phyloP scores from a whole-genome alignment of 2,888 invertebrate genomes.

The Drosophila aldrichi region DNA sequence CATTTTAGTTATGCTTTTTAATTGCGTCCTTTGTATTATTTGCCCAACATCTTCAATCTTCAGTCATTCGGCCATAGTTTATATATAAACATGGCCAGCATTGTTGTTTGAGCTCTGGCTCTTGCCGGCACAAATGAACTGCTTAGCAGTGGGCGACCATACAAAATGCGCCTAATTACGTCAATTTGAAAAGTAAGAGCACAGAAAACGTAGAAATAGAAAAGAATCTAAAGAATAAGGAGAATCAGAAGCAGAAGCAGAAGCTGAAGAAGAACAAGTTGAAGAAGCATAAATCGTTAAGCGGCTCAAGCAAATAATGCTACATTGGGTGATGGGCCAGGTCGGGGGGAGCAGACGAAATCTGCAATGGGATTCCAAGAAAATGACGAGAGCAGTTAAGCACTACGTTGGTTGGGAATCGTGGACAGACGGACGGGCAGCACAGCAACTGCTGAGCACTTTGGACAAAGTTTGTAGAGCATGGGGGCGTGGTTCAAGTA shows the following conservation, averaged over 20 bases:
- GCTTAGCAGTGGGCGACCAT: constrained; percentile 40
- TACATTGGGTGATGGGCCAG: constrained; percentile 24
- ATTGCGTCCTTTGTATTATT: constrained; percentile 4
- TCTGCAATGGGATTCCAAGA: constrained; percentile 52
- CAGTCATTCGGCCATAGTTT: neutral
- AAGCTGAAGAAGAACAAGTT: constrained; percentile 11
- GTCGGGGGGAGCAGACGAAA: neutral
- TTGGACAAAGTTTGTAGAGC: constrained; percentile 33
- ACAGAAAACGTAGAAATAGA: constrained; percentile 7
- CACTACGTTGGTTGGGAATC: constrained; percentile 11
- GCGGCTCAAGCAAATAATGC: constrained; percentile 50
- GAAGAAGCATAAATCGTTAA: constrained; percentile 37
- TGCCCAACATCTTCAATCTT: neutral
- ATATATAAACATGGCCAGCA: neutral
- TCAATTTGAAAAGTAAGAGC: constrained; percentile 56
- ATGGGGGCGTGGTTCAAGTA: constrained; percentile 42
- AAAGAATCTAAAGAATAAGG: constrained; percentile 19
- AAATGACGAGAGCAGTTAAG: constrained; percentile 35
- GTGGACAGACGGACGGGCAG: constrained; percentile 3
- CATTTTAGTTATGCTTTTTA: neutral
- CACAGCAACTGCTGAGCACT: constrained; percentile 26
- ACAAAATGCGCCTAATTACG: constrained; percentile 71
- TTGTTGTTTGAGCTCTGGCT: constrained; percentile 8
- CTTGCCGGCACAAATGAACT: constrained; percentile 33
- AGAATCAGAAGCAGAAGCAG: constrained; percentile 17